Evolutionary conservation across 2,113 vertebrate species (phyloP), one percentile per base, ranked within the genome.

Genomic region (Corythaeola cristata): DNA sequence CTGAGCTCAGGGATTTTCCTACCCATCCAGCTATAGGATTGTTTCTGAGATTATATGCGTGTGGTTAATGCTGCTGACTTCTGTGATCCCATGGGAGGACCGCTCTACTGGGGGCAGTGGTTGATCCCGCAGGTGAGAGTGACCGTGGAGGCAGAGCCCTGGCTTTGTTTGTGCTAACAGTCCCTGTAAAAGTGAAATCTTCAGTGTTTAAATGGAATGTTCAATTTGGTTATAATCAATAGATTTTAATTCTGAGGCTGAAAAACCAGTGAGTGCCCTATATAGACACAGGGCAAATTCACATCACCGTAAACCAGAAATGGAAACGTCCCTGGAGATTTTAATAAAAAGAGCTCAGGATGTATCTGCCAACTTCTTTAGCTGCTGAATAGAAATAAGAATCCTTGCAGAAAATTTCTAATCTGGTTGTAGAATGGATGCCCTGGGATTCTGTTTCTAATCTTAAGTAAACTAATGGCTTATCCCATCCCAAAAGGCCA

Each of bases 371-470:
- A 59, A 3, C 59, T 87, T 85, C 50, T 74, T 83, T 27, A 81
- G 52, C 91, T 96, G 80, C 47, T 59, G 59, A 86, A 71, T 20
- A 81, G 91, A 71, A 90, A 55, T 59, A 67, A 35, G 68, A 55
- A 47, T 66, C 55, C 41, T 50, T 89, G 18, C 68, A 86, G 62
- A 89, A 77, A 35, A 58, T 26, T 62, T 86, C 50, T 76, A 64
- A 58, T 80, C 4, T 1, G 9, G 39, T 37, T 88, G 11, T 50
- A 62, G 76, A 84, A 84, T 83, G 32, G 50, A 58, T 74, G 37
- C 27, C 9, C 88, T 90, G 53, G 59, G 47, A 67, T 84, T 96
- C 76, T 89, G 37, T 55, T 89, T 71, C 63, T 84, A 3, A 92
- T 92, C 76, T 58, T 67, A 71, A 59, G 50, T 58, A 23, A 78